These are phyloP conservation scores for Sycobia sp. DNA, from an alignment of 1,140 invertebrate species.

Conservation along the genomic window DNA sequence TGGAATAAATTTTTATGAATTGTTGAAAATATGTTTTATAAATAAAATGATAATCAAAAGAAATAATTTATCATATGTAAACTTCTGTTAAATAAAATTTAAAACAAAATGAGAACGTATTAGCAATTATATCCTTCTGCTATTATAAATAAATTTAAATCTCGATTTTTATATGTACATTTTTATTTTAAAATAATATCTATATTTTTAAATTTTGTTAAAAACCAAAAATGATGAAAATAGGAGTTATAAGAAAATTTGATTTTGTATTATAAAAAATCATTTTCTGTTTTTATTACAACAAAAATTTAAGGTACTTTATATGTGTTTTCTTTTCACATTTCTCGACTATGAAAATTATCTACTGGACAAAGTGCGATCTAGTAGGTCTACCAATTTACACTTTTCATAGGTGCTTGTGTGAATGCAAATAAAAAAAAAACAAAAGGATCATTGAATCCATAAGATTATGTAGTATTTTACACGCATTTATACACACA, in stretches of 20 bases:
- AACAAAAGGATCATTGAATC: constrained; percentile 24
- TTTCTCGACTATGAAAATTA: constrained; percentile 6
- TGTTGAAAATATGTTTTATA: not conserved
- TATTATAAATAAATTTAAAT: constrained; percentile 3
- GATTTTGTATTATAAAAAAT: constrained; percentile 22
- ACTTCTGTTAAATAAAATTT: not conserved
- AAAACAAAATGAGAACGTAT: too few species aligned
- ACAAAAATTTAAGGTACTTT: constrained; percentile 29
- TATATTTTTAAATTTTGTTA: too few species aligned
- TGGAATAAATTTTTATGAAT: not conserved
- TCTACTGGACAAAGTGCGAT: constrained; percentile 29
- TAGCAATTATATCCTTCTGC: not conserved
- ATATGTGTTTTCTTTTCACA: constrained; percentile 17
- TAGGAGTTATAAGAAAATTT: constrained; percentile 28
- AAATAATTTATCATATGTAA: constrained; percentile 4
- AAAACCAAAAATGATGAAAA: constrained; percentile 20
- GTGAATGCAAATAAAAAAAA: constrained; percentile 25
- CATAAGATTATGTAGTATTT: constrained; percentile 27
- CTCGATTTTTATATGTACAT: not conserved
- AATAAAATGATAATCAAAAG: constrained; percentile 6
- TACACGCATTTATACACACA: constrained; percentile 27
- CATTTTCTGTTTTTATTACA: constrained; percentile 27
- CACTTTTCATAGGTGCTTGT: constrained; percentile 27
- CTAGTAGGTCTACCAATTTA: constrained; percentile 28
- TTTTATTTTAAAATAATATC: not conserved